Base-by-base conservation (phyloP, 2,888 invertebrate species). In the Trachelus troglodyta region DNA sequence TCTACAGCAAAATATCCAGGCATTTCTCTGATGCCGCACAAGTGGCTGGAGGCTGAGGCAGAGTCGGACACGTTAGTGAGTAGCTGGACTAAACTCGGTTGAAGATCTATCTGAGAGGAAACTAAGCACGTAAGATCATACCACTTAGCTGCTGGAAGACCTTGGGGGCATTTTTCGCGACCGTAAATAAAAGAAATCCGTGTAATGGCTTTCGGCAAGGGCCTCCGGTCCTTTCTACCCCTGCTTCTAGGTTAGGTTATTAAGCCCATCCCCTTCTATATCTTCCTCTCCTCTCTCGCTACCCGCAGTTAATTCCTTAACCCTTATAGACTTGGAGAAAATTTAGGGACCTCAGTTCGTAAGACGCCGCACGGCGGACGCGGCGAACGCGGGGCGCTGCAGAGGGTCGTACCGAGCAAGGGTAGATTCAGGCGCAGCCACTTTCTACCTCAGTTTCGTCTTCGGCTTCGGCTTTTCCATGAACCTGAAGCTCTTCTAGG, bases 131-230 rank as follows among this genome's bases (percentile, higher is more conserved):
- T 80, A 83, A 86, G 90, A 89, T 90, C 87, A 87, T 87, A 85
- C 88, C 87, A 89, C 90, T 88, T 87, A 87, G 87, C 74, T 34
- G 15, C 74, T 34, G 34, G 76, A 75, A 76, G 76, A 77, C 76
- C 37, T 78, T 75, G 69, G 76, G 77, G 80, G 83, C 76, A 82
- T 83, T 88, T 85, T 87, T 87, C 85, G 87, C 87, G 86, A 86
- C 85, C 90, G 89, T 90, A 91, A 91, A 91, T 91, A 91, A 91
- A 90, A 90, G 89, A 90, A 90, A 90, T 90, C 90, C 90, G 89
- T 85, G 90, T 90, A 90, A 91, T 90, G 88, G 88, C 88, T 90
- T 89, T 90, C 87, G 87, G 82, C 87, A 86, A 86, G 88, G 85
- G 85, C 85, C 85, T 77, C 77, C 81, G 77, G 80, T 77, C 79